Evolutionary conservation across 2,888 invertebrate species (phyloP), one percentile per base, ranked within the genome.

Genomic region (Quadroppia sp.): DNA sequence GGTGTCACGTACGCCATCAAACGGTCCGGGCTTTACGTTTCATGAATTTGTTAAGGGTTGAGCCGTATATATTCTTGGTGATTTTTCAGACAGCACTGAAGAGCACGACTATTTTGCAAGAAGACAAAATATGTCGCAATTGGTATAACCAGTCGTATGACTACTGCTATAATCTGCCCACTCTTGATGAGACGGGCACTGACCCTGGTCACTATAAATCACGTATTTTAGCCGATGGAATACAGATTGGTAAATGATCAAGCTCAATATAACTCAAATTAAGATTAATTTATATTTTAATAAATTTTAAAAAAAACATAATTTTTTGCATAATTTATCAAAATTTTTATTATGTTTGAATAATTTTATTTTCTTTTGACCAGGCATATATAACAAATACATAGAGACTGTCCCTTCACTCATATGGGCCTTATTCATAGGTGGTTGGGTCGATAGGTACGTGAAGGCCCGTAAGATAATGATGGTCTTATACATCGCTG

Each of bases 101-200:
- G 36, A 6, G 11, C 2, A 32, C 28, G n/a, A 61, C 72, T 6
- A 11, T 1, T 28, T 59, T 71, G 53, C 59, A 28, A 7, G 61
- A 71, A 25, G 72, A 71, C n/a, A 71, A 71, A 61, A 71, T 71
- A 20, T 71, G 72, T 32, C 1, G 15, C 15, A 9, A 56, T 2
- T 28, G 72, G 53, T 69, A 71, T 28, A 30, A 61, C 36, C 61
- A 25, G 2, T 13, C 64, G 4, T 32, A 6, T 6, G 17, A 2
- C 7, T 71, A 71, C 23, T 71, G 72, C 30, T 7, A 69, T 30
- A 20, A 32, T 17, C 20, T 71, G 28, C 72, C 72, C 7, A 9
- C 4, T n/a, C 69, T 4, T n/a, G 23, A 28, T 11, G 61, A 71
- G 20, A 56, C 7, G 1, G 11, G 20, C 2, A 20, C 4, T 32